Evolutionary conservation across 1,140 invertebrate genomes (phyloP), one percentile per base, ranked within the genome.

Genomic region (Drosophila repletoides): DNA sequence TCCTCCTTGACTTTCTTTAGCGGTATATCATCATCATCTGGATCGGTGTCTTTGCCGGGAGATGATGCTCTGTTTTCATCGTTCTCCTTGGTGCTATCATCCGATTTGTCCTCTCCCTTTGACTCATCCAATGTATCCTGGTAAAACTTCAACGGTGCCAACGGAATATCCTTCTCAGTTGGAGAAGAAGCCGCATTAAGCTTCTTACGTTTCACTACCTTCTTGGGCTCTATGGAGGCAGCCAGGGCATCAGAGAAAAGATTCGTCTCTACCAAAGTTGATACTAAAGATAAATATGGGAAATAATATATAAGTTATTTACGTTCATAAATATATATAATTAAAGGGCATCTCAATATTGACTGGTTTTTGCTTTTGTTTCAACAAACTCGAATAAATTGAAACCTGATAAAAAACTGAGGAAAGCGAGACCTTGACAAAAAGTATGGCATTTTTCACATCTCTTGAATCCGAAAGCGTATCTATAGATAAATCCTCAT

Each of bases 171-270:
- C 75, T 93, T 93, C 34, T 94, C 93, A 59, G 89, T 83, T 17
- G 80, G 91, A 56, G 95, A 94, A 77, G 93, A 91, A 40, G 93
- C 93, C 1, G 92, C 92, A 15, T 19, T 46, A 1, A 22, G 33
- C n/a, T 95, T 92, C 90, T 96, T 96, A 28, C 94, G 91, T 72
- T 95, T 96, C 45, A 94, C 93, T 0, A 94, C 93, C 89, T 95
- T 94, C 65, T 94, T 94, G 0, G 92, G 93, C 2, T 94, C 94
- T 3, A 95, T 93, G 1, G 93, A 93, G 7, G 93, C 93, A 51
- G 93, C 92, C n/a, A 98, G 89, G 1, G 96, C 96, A 91, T 98
- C 96, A 94, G 97, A 97, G 86, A 98, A 98, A 90, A 96, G 94
- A 87, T 95, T 96, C 86, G 96, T 97, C 87, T 98, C 97, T 90